Evolutionary conservation across 2,797 vertebrate genomes (phyloP), one percentile per base, ranked within the genome.

Genomic region (Chaetophractus vellerosus): DNA sequence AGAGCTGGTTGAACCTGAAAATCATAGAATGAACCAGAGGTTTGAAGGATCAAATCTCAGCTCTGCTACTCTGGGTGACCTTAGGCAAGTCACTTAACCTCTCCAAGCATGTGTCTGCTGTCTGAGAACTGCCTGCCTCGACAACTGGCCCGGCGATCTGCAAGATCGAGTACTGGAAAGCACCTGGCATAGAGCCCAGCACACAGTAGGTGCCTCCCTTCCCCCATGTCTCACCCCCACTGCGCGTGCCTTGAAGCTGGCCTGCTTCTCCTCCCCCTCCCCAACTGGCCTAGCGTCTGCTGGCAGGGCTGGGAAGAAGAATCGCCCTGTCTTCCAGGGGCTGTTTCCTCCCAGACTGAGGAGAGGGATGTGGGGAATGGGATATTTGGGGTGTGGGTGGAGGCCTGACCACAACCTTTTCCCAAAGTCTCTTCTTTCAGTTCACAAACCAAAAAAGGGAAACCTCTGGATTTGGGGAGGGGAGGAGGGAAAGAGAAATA

Each of bases 401-500:
- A 94, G 74, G 64, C 64, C 93, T 59, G 87, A 94, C 95, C 91
- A 88, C 91, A 97, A 21, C 31, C n/a, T 88, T 93, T 88, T 96
- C 94, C 95, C 88, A 94, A 90, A 97, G 88, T 96, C 92, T 92
- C 93, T 96, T 93, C 94, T 96, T 96, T 85, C 71, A 61, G 90
- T 88, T 96, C 93, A 92, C 82, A 96, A 95, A 95, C 92, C 96
- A 93, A 97, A 96, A 96, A 97, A 93, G 83, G 95, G 95, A 97
- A 97, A 96, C 45, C 88, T 97, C 41, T 92, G 96, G 96, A 96
- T 95, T n/a, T 93, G 84, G 91, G 74, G 68, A 93, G 88, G 52
- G 61, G 72, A 85, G 33, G 84, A 87, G 45, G 38, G 90, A 87
- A 89, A 93, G 88, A 93, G 84, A 88, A 94, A 93, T 66, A 78